phyloP scores from a whole-genome alignment of 2,888 invertebrate genomes.

The Dioctria linearis region DNA sequence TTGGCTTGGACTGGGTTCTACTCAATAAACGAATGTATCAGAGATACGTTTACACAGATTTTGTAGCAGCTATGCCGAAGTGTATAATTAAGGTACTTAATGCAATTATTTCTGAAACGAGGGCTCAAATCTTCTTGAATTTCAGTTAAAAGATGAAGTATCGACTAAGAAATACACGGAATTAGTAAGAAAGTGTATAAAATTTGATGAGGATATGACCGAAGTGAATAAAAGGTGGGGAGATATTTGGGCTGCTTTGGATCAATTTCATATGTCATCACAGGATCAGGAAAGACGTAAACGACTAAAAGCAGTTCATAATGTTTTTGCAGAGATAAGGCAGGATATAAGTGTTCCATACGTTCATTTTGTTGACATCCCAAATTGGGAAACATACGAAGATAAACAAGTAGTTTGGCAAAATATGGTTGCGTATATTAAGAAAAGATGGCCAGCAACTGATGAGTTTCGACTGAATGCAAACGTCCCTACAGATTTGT shows the following conservation, averaged over 20 bases:
- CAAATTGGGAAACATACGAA: constrained; percentile 67
- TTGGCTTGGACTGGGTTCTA: constrained; percentile 79
- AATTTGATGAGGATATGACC: constrained; percentile 76
- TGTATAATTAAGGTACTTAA: constrained; percentile 73
- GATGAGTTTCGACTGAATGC: constrained; percentile 67
- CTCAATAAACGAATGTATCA: constrained; percentile 80
- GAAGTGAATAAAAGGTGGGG: constrained; percentile 73
- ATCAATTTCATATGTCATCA: constrained; percentile 68
- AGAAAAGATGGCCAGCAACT: constrained; percentile 67
- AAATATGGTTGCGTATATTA: constrained; percentile 68
- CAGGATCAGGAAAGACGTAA: constrained; percentile 67
- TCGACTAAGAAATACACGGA: constrained; percentile 67
- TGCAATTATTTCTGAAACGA: not conserved
- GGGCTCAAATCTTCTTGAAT: not conserved
- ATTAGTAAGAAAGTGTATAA: constrained; percentile 72
- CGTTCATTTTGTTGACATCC: constrained; percentile 65
- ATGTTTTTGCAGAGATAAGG: constrained; percentile 68
- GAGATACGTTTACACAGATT: constrained; percentile 71
- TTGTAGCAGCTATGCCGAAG: constrained; percentile 74
- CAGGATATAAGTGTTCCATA: constrained; percentile 67
- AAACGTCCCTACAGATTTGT: constrained; percentile 66
- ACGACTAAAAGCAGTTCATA: constrained; percentile 67
- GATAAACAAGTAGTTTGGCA: constrained; percentile 69
- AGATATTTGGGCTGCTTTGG: constrained; percentile 70
- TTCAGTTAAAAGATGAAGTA: constrained; percentile 67